Percentiles rank a stretch among this genome's conserved stretches.
Evolutionary conservation across 2,797 vertebrate species (phyloP).

Genomic region (Phaenicophaeus curvirostris): DNA sequence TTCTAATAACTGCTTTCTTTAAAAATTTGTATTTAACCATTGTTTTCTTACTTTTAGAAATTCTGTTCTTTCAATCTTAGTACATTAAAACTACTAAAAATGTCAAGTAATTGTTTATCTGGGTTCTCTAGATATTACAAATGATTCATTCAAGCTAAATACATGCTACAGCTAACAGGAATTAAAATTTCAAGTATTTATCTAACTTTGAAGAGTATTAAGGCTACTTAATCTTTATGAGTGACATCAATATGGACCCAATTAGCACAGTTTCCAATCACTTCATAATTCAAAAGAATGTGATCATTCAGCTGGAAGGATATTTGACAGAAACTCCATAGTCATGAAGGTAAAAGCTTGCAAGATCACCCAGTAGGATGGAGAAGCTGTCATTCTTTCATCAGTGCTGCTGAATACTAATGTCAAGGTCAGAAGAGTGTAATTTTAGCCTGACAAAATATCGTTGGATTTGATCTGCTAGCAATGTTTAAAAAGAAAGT

Average conservation of each 20-base stretch:
- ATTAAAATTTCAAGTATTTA: slow-evolving; percentile 53
- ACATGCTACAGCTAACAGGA: neutral
- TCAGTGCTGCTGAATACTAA: slow-evolving; percentile 79
- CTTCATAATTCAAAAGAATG: slow-evolving; percentile 80
- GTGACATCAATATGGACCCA: slow-evolving; percentile 72
- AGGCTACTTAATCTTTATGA: slow-evolving; percentile 74
- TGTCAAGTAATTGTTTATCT: neutral
- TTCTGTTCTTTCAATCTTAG: neutral
- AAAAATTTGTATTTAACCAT: neutral
- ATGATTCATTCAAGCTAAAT: slow-evolving; percentile 12
- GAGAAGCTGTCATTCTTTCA: slow-evolving; percentile 79
- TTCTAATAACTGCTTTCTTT: neutral
- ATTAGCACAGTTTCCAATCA: slow-evolving; percentile 78
- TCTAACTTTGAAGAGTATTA: slow-evolving; percentile 57
- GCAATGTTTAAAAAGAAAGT: slow-evolving; percentile 68
- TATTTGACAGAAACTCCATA: slow-evolving; percentile 82
- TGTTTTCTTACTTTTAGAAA: neutral
- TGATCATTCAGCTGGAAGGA: slow-evolving; percentile 79
- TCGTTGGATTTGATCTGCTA: slow-evolving; percentile 70
- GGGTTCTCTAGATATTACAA: neutral
- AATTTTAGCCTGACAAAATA: slow-evolving; percentile 82
- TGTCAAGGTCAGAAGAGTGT: slow-evolving; percentile 80
- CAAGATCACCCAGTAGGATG: slow-evolving; percentile 78
- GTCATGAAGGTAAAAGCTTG: slow-evolving; percentile 80
- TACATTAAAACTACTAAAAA: neutral